A percentile compares a stretch with the other conserved stretches of the same genome.
Conservation (phyloP, 1,140 invertebrate species). For the Armadillidium nasatum region DNA sequence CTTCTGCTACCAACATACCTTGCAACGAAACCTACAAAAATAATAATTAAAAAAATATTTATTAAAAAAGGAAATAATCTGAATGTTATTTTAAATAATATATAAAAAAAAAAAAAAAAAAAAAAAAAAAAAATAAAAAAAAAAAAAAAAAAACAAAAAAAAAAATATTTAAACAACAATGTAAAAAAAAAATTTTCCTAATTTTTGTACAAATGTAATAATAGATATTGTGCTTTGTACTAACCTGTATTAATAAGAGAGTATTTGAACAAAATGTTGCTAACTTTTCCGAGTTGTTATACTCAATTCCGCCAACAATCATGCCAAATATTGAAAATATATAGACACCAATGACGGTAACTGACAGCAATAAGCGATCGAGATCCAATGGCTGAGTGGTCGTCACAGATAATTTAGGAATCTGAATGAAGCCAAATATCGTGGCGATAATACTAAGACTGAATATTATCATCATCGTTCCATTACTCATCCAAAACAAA, state of each 20-base stretch:
- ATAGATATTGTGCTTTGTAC: neutral
- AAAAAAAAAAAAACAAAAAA: no score
- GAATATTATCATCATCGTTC: slow-evolving; percentile 48
- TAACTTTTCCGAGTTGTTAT: slow-evolving; percentile 48
- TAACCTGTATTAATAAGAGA: slow-evolving; percentile 56
- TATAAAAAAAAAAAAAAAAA: neutral
- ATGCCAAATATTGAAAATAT: slow-evolving; percentile 59
- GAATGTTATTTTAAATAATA: slow-evolving; percentile 13
- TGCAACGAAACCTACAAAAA: slow-evolving; percentile 50
- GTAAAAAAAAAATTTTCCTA: neutral
- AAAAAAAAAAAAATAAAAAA: slow-evolving; percentile 12
- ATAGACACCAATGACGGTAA: slow-evolving; percentile 58
- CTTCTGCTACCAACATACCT: slow-evolving; percentile 61
- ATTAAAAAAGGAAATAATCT: slow-evolving; percentile 8
- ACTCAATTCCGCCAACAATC: slow-evolving; percentile 49
- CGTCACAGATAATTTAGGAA: slow-evolving; percentile 52
- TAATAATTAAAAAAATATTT: slow-evolving; percentile 17
- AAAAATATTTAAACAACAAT: no score
- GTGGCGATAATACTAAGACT: slow-evolving; percentile 52
- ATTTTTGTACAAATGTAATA: neutral
- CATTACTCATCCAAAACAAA: slow-evolving; percentile 50
- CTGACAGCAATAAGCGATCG: slow-evolving; percentile 54
- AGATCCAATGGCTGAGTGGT: slow-evolving; percentile 50
- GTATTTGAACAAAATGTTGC: slow-evolving; percentile 53
- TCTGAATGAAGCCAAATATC: slow-evolving; percentile 48